Percentiles rank a stretch among this genome's conserved stretches.
Evolutionary conservation across 2,113 vertebrate genomes (phyloP).

Genomic region (Xiphias gladius): DNA sequence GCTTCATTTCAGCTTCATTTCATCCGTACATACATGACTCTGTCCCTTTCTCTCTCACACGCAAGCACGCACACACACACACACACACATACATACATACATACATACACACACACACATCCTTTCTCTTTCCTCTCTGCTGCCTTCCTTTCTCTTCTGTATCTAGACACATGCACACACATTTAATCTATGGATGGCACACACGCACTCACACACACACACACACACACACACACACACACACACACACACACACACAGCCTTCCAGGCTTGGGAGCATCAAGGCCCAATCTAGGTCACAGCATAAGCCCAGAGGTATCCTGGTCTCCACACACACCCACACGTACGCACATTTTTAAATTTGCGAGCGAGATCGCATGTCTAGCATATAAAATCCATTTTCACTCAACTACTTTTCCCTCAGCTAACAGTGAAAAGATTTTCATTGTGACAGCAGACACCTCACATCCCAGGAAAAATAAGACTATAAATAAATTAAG

Average conservation of each 20-base stretch:
- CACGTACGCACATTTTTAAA: slow-evolving; percentile 28
- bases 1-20: slow-evolving; percentile 56
- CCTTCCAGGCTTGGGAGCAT: slow-evolving; percentile 75
- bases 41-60: neutral
- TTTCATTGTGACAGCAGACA: slow-evolving; percentile 13
- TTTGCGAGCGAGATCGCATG: slow-evolving; percentile 25
- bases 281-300: slow-evolving; percentile 82
- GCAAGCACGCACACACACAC: slow-evolving; percentile 1
- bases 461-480: neutral
- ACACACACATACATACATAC: slow-evolving; percentile 1
- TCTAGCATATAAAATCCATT: slow-evolving; percentile 34
- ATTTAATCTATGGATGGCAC: slow-evolving; percentile 58
- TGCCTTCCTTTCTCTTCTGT: slow-evolving; percentile 31
- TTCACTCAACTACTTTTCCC: slow-evolving; percentile 1
- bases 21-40: slow-evolving; percentile 23
- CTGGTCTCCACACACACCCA: slow-evolving; percentile 41
- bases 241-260: slow-evolving; percentile 35
- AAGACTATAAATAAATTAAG: slow-evolving; percentile 24
- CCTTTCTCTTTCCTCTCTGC: slow-evolving; percentile 13
- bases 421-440: neutral
- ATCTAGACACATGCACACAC: slow-evolving; percentile 34
- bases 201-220: too few relatives aligned
- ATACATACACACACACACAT: neutral
- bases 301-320: slow-evolving; percentile 77
- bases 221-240: slow-evolving; percentile 16